phyloP scores from a whole-genome alignment of 2,797 vertebrate species.

The Malurus leucopterus region DNA sequence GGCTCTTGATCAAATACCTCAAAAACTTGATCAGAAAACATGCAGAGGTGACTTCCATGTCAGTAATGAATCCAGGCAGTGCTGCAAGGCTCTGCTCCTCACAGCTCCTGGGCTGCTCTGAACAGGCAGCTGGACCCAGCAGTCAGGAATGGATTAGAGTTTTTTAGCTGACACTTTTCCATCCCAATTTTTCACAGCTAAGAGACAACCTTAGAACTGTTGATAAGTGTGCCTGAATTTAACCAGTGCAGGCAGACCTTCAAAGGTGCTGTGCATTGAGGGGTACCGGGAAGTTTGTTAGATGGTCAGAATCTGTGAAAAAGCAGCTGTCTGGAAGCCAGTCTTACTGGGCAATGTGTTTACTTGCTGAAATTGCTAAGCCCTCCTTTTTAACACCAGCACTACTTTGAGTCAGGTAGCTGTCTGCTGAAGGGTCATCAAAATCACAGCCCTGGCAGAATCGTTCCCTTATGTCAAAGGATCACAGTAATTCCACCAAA shows the following conservation, averaged over 20 bases:
- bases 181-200: background rate
- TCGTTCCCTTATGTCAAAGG: background rate
- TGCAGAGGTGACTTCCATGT: background rate
- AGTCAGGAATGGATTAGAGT: background rate
- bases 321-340: background rate
- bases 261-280: background rate
- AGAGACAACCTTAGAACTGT: background rate
- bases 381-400: background rate
- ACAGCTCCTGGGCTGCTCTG: accelerated
- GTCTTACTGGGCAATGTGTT: background rate
- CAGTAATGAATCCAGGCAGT: accelerated
- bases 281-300: background rate
- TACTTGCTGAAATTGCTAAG: background rate
- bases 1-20: background rate
- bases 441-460: background rate
- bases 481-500: background rate
- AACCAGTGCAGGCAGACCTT: background rate
- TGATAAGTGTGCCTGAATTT: background rate
- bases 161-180: background rate
- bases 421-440: background rate
- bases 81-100: background rate
- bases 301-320: background rate
- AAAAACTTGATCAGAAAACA: background rate
- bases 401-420: background rate
- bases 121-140: background rate